Base-by-base conservation (phyloP, 2,888 invertebrate genomes). In the Drosophila mayaguana region DNA sequence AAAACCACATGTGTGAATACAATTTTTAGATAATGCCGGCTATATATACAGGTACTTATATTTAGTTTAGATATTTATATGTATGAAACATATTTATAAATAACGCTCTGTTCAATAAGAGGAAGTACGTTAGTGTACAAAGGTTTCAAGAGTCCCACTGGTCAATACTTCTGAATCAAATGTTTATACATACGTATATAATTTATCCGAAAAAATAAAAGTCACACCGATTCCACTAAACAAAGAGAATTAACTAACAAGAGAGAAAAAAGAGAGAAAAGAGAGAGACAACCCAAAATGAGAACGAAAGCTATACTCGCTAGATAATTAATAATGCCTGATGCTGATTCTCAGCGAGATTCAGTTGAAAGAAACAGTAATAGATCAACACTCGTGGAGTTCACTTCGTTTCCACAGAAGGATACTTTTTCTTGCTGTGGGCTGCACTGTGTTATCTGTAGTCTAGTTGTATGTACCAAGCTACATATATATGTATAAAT, bases 301-400 rank as follows among this genome's bases (percentile, higher is more conserved):
- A 20, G 54, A 50, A 20, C 16, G 34, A 43, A 54, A 38, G 32
- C 51, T 22, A 20, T 20, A 16, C 12, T 54, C 54, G 16, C 20
- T 32, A 20, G 53, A 38, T 22, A 50, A 48, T 25, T 25, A 5
- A n/a, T 4, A 9, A 46, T 66, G 36, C 22, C 50, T 22, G 16
- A 43, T 25, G 38, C 9, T 32, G 18, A 32, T 60, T 48, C 18
- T 12, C 32, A 32, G 36, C 42, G 18, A 64, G 60, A 75, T 73
- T 73, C 68, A 60, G 59, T 74, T 72, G 42, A 57, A 28, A 57
- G 72, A 65, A 83, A 75, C 81, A 90, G 91, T 90, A 90, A 89
- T 88, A 84, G 83, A 90, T 84, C 74, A 86, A 89, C 91, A 86
- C 79, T 84, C 89, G 89, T 81, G 86, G 79, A 80, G 84, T 74